These are phyloP conservation scores for Echinops telfairi DNA, from an alignment of 2,113 vertebrate genomes.

Conservation along the genomic window DNA sequence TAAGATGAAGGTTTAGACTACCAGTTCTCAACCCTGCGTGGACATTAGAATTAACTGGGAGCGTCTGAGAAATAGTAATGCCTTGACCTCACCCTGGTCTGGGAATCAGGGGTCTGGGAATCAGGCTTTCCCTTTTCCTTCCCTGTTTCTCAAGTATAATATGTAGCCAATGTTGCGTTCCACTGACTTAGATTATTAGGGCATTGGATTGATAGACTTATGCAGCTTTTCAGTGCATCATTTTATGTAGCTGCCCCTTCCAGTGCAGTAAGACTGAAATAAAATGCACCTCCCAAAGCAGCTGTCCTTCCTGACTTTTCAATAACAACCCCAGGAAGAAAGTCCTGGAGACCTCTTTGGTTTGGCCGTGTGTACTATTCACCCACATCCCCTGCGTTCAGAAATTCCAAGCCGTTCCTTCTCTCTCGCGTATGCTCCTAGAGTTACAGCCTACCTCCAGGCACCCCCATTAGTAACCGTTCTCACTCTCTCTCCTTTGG, in stretches of 20 bases:
- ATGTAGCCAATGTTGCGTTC: background rate
- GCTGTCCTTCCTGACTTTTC: constrained; percentile 17
- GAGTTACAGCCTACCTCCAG: background rate
- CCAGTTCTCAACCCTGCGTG: background rate
- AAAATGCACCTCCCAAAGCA: background rate
- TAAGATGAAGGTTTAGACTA: constrained; percentile 1
- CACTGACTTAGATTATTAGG: background rate
- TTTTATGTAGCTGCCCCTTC: background rate
- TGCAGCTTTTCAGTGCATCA: background rate
- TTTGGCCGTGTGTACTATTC: background rate
- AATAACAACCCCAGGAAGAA: background rate
- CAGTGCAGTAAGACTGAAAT: background rate
- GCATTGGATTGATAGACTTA: background rate
- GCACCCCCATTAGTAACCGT: background rate
- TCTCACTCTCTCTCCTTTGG: background rate
- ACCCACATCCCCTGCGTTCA: background rate
- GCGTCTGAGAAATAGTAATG: background rate
- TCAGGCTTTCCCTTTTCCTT: too few relatives aligned
- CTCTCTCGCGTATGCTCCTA: too few relatives aligned
- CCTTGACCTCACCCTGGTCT: background rate
- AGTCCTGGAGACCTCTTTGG: background rate
- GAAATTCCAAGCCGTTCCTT: background rate
- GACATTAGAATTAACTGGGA: background rate
- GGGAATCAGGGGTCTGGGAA: too few relatives aligned
- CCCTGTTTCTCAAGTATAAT: too few relatives aligned